phyloP scores from a whole-genome alignment of 2,113 vertebrate genomes.

The Ceratotherium simum region DNA sequence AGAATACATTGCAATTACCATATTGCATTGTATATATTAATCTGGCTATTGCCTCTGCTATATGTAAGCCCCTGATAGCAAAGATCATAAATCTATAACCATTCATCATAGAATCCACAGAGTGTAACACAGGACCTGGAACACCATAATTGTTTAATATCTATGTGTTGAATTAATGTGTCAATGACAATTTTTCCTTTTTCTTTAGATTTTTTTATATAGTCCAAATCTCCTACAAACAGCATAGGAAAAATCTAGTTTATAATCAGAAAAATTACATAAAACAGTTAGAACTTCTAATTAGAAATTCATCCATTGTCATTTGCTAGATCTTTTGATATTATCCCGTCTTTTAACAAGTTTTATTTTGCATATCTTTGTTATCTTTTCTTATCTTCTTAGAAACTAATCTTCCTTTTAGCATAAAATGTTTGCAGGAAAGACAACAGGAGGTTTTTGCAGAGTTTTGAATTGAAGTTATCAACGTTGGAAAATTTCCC shows the following conservation, averaged over 20 bases:
- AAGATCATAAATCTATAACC: not conserved
- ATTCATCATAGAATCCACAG: not conserved
- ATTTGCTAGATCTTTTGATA: not conserved
- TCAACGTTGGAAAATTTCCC: conserved; percentile 2
- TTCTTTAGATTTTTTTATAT: not conserved
- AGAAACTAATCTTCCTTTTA: not conserved
- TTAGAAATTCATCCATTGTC: not conserved
- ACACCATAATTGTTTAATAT: not conserved
- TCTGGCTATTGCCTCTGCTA: not conserved
- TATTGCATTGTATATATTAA: not conserved
- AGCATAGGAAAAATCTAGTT: not conserved
- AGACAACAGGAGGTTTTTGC: not conserved
- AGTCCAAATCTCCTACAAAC: not conserved
- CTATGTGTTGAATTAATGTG: not conserved
- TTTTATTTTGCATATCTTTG: not conserved
- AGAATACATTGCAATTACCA: not conserved
- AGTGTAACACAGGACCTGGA: not conserved
- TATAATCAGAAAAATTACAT: not conserved
- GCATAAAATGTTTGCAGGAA: conserved; percentile 20
- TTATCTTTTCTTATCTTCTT: not conserved
- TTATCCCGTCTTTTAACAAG: not conserved
- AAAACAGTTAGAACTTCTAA: not conserved
- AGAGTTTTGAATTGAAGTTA: conserved; percentile 34
- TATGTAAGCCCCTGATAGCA: not conserved
- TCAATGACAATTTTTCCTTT: not conserved